These are phyloP conservation scores for Coremacera marginata DNA, from an alignment of 2,888 invertebrate genomes.

Conservation along the genomic window DNA sequence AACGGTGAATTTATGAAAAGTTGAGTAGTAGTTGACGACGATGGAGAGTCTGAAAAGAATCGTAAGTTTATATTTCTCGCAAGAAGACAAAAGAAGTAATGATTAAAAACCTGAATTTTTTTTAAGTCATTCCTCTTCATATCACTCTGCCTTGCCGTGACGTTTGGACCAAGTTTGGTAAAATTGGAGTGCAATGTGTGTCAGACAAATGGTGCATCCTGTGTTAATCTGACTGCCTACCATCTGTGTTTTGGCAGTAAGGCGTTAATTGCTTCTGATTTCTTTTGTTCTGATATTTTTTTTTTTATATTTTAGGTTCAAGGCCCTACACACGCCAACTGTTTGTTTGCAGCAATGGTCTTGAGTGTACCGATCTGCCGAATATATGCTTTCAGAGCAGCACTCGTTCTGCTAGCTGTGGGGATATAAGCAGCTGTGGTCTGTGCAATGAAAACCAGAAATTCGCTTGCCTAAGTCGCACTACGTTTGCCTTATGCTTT, in stretches of 20 bases:
- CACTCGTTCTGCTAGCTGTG: slow-evolving; percentile 59
- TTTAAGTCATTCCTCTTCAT: background rate
- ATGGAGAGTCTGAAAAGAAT: background rate
- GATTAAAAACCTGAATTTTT: background rate
- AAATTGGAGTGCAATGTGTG: slow-evolving; percentile 55
- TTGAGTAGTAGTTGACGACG: no score
- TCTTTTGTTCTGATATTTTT: background rate
- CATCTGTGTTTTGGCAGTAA: slow-evolving; percentile 60
- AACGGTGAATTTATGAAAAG: no score
- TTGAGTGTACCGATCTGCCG: slow-evolving; percentile 59
- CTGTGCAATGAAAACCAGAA: slow-evolving; percentile 56
- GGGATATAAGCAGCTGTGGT: slow-evolving; percentile 61
- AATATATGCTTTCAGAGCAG: slow-evolving; percentile 63
- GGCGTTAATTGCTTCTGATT: background rate
- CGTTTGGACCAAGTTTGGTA: background rate
- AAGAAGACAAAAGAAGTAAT: no score
- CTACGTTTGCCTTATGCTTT: slow-evolving; percentile 63
- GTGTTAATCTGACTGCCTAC: slow-evolving; percentile 60
- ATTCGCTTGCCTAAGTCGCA: slow-evolving; percentile 61
- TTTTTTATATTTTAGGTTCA: slow-evolving; percentile 25
- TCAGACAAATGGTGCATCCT: slow-evolving; percentile 60
- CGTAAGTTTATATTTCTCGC: background rate
- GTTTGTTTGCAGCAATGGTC: slow-evolving; percentile 59
- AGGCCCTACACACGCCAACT: slow-evolving; percentile 54
- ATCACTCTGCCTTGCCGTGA: background rate